Evolutionary conservation across 2,888 invertebrate genomes (phyloP), one percentile per base, ranked within the genome.

Genomic region (Lasiommata megera): DNA sequence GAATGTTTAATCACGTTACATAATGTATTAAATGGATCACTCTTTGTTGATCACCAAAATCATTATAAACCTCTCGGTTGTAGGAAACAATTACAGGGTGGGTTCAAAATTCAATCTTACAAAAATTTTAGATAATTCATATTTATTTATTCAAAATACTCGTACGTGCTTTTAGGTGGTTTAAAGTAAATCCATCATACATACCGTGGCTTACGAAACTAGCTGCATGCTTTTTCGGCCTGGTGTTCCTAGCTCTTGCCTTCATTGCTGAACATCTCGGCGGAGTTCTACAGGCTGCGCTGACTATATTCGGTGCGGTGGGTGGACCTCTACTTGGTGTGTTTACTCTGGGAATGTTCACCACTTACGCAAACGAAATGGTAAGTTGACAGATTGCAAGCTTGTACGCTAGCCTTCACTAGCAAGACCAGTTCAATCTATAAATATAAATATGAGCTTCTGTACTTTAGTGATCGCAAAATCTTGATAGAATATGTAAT

Each of bases 301-400:
- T 97, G 7, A 96, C 96, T 0, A 95, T 97, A 65, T 97, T 97
- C 72, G 97, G 97, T 1, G 95, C 96, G 0, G 94, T 96, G 1
- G 97, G 97, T 0, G 97, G 97, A 0, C 97, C 97, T 0, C 79
- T 97, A n/a, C 84, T 97, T 18, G 97, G 95, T 0, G 86, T 97
- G 1, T 98, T 97, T 76, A 94, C 96, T 0, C 84, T 97, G 28
- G 97, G 97, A 67, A 96, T 98, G 95, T 94, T 94, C 65, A 94
- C 94, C 37, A 93, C 94, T 11, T 92, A 84, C 53, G 94, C 95
- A 5, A 96, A 95, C 74, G 93, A 96, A 80, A 91, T 85, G 78
- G 94, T 94, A 73, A 83, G 84, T 73, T 31, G 3, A 31, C 7
- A 31, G 23, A 5, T 2, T 23, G 2, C 2, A 23, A 5, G 5